Evolutionary conservation across 2,797 vertebrate species (phyloP), one percentile per base, ranked within the genome.

Genomic region (Poecilia picta): DNA sequence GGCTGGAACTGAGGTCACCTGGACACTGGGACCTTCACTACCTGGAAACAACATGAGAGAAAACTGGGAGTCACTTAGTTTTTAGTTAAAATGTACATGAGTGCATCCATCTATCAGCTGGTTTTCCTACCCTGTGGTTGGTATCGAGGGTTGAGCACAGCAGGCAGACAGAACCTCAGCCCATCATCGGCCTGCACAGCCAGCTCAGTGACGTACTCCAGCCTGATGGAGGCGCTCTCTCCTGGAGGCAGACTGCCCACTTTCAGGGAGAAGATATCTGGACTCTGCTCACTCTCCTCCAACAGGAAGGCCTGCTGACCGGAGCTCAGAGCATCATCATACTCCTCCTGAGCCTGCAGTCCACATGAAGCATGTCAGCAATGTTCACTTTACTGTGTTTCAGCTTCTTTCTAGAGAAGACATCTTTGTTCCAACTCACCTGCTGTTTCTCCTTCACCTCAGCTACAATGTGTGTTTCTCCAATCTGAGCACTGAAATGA

Each of bases 281-380:
- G 33, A 33, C 33, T 33, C 33, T 33, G 33, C 33, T 33, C 33
- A 33, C 33, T 33, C 33, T 33, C 96, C 86, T 95, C 95, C 86
- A 97, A 75, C 0, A 97, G 89, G 89, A 97, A 97, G n/a, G 95
- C 94, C 87, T 95, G 88, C 39, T 87, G 89, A 72, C 95, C 94
- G 0, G 93, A 95, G 91, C 93, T 94, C 81, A 95, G 28, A 0
- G 93, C 92, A 33, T 95, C 94, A 70, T 92, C 93, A 6, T 95
- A 94, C 76, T 93, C 85, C 81, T 95, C 90, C 31, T 81, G 93
- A 20, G 95, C 94, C 94, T 96, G 87, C 8, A 41, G 75, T 0
- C 80, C 12, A 91, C 53, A 71, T 0, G 39, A 66, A 53, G 71
- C 51, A 70, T 15, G 49, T 82, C 16, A 76, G 33, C 8, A 18